Conservation (phyloP, 1,140 invertebrate genomes). For the Drosophila orosa region DNA sequence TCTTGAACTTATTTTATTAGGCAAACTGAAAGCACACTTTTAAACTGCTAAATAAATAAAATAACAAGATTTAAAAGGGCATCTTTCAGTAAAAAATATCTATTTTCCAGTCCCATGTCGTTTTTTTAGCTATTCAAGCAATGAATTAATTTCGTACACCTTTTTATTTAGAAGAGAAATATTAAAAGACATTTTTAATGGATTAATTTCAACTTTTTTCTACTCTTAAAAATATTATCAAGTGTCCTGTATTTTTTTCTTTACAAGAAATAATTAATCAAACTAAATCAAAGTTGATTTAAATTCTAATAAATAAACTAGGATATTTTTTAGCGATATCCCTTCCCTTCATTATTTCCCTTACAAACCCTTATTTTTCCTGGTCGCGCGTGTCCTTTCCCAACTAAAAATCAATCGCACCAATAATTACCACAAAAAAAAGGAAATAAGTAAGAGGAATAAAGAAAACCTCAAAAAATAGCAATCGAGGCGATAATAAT, state of each 20-base stretch:
- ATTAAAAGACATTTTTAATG: not conserved
- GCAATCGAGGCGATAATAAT: constrained; percentile 32
- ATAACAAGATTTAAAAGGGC: too few relatives aligned
- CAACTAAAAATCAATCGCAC: constrained; percentile 59
- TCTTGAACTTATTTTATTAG: too few relatives aligned
- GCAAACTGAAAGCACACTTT: too few relatives aligned
- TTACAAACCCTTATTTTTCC: not conserved
- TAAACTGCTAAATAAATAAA: too few relatives aligned
- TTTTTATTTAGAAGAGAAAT: too few relatives aligned
- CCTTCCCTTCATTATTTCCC: too few relatives aligned
- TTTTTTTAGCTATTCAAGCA: too few relatives aligned
- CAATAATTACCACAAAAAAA: constrained; percentile 36
- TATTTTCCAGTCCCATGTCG: too few relatives aligned
- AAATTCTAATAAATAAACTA: not conserved
- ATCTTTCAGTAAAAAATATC: too few relatives aligned
- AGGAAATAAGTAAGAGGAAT: not conserved
- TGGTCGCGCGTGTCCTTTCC: constrained; percentile 32
- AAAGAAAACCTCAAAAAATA: constrained; percentile 25
- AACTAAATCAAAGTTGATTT: not conserved
- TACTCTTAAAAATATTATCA: not conserved
- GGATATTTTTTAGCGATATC: not conserved
- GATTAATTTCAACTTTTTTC: not conserved
- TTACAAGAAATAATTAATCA: not conserved
- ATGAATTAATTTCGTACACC: too few relatives aligned
- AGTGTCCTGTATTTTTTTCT: not conserved